Base-by-base conservation (phyloP, 1,140 invertebrate genomes). In the Trissolcus basalis region DNA sequence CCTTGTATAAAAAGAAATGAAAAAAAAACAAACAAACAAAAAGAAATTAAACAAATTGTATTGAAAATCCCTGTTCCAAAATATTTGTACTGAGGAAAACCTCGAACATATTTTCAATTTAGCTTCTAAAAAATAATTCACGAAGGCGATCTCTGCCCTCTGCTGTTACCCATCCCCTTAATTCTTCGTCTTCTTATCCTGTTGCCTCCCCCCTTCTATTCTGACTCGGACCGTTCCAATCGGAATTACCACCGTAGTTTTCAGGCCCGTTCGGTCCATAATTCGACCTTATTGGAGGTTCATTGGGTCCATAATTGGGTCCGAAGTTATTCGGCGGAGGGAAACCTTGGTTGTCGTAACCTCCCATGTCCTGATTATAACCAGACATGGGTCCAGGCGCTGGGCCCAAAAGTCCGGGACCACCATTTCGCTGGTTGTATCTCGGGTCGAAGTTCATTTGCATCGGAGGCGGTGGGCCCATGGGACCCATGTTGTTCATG, bases 371-470 rank as follows among this genome's bases (percentile, higher is more conserved):
- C 0, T 80, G 79, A 7, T 76, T 78, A 11, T 79, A 85, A 1
- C 73, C 79, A 0, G 50, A 6, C 72, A 83, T 75, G 0, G 87
- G 87, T 6, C 83, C 86, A 6, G 70, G 88, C 1, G 82, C 86
- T 4, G 86, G 84, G 0, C 87, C 88, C 4, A 89, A 56, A 0
- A 88, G 43, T 11, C 88, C 88, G 10, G 84, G 84, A 0, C 86
- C 86, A 12, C 82, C 84, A 16, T 86, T 86, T 11, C 86, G 74
- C 32, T 86, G 86, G 5, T 79, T 81, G 33, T 74, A 86, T 32
- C 86, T 67, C 4, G 84, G 83, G 64, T 88, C 87, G n/a, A 81
- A 84, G 32, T 82, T 82, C 80, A 87, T 84, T 35, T 83, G 85
- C 69, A 63, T 75, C 50, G 78, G 43, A 68, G 80, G n/a, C 0